Percentiles rank a stretch among this genome's conserved stretches.
Evolutionary conservation across 2,113 vertebrate genomes (phyloP).

Genomic region (Corythoichthys haematopterus): DNA sequence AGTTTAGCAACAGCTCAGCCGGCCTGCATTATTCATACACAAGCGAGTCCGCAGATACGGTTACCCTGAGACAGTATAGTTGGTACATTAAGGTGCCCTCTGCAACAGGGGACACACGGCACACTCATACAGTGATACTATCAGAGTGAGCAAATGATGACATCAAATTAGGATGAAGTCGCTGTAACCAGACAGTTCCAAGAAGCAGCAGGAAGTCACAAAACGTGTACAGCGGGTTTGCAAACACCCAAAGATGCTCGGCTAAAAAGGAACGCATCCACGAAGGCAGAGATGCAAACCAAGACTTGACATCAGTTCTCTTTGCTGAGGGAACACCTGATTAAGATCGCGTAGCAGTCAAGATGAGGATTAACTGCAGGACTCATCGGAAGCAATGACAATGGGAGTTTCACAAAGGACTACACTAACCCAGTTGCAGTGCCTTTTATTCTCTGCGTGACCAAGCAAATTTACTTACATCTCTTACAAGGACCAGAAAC

Average conservation of each 20-base stretch:
- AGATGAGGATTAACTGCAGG: conserved; percentile 55
- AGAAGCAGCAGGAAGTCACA: conserved; percentile 62
- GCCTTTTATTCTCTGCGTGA: conserved; percentile 45
- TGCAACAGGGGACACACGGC: conserved; percentile 42
- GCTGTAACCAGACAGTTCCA: conserved; percentile 50
- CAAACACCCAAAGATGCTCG: conserved; percentile 37
- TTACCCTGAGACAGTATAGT: conserved; percentile 76
- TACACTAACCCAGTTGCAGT: conserved; percentile 50
- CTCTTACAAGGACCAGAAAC: conserved; percentile 19
- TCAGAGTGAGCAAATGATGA: not conserved
- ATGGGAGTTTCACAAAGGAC: conserved; percentile 60
- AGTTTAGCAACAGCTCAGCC: conserved; percentile 77
- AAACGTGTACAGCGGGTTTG: conserved; percentile 59
- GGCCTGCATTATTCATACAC: conserved; percentile 84
- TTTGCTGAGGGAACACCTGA: conserved; percentile 58
- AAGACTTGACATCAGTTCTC: conserved; percentile 34
- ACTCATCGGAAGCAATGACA: conserved; percentile 51
- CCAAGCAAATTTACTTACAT: conserved; percentile 36
- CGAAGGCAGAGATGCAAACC: conserved; percentile 41
- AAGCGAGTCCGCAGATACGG: conserved; percentile 74
- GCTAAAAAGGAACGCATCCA: conserved; percentile 62
- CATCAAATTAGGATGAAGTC: conserved; percentile 15
- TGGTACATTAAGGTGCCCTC: conserved; percentile 64
- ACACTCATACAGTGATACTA: not conserved
- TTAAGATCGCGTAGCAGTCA: conserved; percentile 59